These are phyloP conservation scores for Crotalus tigris DNA, from an alignment of 2,113 vertebrate genomes.

Conservation along the genomic window DNA sequence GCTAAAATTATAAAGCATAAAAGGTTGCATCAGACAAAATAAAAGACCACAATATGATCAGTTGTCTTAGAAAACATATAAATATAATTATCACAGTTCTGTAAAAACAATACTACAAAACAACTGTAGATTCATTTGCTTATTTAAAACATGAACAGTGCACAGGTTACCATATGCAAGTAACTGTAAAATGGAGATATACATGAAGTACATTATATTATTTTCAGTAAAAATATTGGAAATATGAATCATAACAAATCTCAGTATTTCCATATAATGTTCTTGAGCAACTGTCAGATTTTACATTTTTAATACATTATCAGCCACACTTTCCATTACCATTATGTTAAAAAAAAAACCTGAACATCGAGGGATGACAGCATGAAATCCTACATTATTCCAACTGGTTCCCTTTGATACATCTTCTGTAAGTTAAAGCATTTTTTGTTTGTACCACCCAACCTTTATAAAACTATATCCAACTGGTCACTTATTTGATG, in stretches of 20 bases:
- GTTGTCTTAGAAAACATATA: neutral
- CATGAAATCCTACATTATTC: neutral
- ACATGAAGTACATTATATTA: neutral
- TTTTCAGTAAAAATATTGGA: neutral
- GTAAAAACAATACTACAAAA: neutral
- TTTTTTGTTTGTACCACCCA: neutral
- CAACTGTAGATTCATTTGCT: neutral
- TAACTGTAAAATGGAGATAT: neutral
- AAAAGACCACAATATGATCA: neutral
- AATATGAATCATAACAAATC: neutral
- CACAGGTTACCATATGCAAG: neutral
- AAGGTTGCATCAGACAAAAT: neutral
- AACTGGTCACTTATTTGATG: neutral
- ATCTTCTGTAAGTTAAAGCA: neutral
- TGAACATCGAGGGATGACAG: neutral
- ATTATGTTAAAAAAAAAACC: neutral
- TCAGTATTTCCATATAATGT: neutral
- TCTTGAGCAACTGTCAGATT: neutral
- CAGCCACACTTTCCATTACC: neutral
- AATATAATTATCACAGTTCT: neutral
- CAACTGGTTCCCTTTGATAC: neutral
- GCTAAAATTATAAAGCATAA: neutral
- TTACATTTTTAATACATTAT: rapidly evolving
- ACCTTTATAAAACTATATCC: neutral
- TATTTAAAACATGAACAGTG: neutral